Conservation (phyloP, 2,113 vertebrate species). For the Amblyopsis rosae region DNA sequence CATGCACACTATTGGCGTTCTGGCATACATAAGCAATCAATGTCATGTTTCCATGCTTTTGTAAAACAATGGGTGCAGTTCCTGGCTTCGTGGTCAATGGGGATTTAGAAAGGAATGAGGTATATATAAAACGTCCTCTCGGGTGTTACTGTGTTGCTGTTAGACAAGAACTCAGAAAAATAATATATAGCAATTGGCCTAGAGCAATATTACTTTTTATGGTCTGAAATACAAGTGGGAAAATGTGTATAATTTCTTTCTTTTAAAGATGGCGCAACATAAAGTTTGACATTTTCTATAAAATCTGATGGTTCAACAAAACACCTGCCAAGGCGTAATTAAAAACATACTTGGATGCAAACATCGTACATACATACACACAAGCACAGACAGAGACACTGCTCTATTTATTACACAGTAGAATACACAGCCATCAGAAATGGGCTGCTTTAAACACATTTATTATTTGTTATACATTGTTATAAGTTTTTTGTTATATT, state of each 20-base stretch:
- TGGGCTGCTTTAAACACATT: too few relatives aligned
- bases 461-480: too few relatives aligned
- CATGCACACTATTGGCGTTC: background rate
- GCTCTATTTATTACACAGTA: background rate
- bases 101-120: too few relatives aligned
- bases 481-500: too few relatives aligned
- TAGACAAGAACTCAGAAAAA: background rate
- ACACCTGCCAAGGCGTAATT: conserved; percentile 32
- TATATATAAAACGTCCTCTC: too few relatives aligned
- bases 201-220: conserved; percentile 27
- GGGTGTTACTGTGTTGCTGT: background rate
- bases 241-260: conserved; percentile 11
- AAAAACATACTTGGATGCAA: conserved; percentile 24
- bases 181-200: conserved; percentile 11
- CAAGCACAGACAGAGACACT: background rate
- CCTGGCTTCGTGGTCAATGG: background rate
- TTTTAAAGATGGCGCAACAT: conserved; percentile 23
- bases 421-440: too few relatives aligned
- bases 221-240: conserved; percentile 26
- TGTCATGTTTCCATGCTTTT: background rate
- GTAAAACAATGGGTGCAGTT: background rate
- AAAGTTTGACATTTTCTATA: conserved; percentile 34
- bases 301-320: conserved; percentile 5
- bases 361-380: background rate
- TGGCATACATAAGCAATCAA: background rate